phyloP scores from a whole-genome alignment of 2,797 vertebrate species.

The Cyprinodon diabolis region DNA sequence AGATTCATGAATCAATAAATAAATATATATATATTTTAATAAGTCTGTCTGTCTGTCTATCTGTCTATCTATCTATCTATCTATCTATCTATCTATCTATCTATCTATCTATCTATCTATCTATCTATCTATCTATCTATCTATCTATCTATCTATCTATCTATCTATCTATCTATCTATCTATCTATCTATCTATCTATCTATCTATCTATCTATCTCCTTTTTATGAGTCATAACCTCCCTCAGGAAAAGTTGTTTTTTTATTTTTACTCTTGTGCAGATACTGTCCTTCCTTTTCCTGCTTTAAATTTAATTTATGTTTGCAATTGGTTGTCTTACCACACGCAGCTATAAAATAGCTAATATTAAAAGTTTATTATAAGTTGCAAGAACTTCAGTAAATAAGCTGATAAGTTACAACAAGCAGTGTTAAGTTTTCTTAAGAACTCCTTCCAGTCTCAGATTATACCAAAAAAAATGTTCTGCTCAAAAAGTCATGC shows the following conservation, averaged over 20 bases:
- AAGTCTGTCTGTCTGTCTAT: too few relatives aligned
- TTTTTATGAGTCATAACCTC: conserved; percentile 63
- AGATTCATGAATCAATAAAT: too few relatives aligned
- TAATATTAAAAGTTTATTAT: background rate
- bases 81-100: conserved; percentile 11
- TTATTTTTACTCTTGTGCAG: conserved; percentile 43
- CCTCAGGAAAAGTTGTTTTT: conserved; percentile 48
- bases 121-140: background rate
- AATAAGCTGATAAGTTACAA: background rate
- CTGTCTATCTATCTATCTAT: background rate
- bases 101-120: conserved; percentile 4
- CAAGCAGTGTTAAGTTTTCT: background rate
- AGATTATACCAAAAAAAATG: background rate
- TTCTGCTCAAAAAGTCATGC: background rate
- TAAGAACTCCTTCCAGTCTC: background rate
- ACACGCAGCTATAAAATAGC: background rate
- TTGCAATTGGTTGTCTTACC: background rate
- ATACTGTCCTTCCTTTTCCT: conserved; percentile 29
- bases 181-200: too few relatives aligned
- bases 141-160: background rate
- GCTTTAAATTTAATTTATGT: conserved; percentile 11
- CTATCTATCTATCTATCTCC: conserved; percentile 15
- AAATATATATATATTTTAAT: too few relatives aligned
- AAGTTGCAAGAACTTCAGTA: background rate
- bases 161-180: too few relatives aligned